These are phyloP conservation scores for Papilio helenus DNA, from an alignment of 1,140 invertebrate species.

Conservation along the genomic window DNA sequence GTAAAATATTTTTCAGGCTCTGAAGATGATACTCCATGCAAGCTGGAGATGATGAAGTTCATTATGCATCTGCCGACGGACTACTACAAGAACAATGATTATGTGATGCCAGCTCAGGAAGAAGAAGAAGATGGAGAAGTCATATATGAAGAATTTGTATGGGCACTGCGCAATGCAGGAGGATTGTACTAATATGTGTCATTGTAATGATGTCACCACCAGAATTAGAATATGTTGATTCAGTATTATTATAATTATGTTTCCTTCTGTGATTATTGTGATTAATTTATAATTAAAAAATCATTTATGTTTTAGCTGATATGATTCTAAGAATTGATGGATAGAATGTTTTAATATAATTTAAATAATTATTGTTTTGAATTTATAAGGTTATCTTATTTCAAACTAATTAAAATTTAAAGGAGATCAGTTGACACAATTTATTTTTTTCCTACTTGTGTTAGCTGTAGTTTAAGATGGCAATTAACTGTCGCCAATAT, in stretches of 20 bases:
- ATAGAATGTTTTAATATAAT: neutral
- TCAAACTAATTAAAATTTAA: neutral
- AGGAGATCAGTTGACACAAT: neutral
- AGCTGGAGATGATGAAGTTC: neutral
- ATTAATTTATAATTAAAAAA: constrained; percentile 1
- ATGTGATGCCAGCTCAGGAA: neutral
- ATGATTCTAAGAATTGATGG: neutral
- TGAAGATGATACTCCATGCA: constrained; percentile 14
- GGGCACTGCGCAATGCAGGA: neutral
- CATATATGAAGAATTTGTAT: neutral
- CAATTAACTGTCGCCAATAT: neutral
- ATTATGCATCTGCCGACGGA: neutral
- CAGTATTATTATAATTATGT: constrained; percentile 19
- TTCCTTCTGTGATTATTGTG: constrained; percentile 20
- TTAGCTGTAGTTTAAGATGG: neutral
- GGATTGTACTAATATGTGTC: neutral
- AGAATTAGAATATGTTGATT: constrained; percentile 7
- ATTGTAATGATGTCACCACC: neutral
- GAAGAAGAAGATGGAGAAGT: neutral
- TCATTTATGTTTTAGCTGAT: neutral
- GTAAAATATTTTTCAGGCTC: neutral
- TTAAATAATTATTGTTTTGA: neutral
- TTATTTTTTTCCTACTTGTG: neutral
- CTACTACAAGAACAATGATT: constrained; percentile 5
- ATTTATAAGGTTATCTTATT: neutral